Percentiles rank a stretch among this genome's conserved stretches.
Evolutionary conservation across 2,888 invertebrate genomes (phyloP).

Genomic region (Noctua janthina): DNA sequence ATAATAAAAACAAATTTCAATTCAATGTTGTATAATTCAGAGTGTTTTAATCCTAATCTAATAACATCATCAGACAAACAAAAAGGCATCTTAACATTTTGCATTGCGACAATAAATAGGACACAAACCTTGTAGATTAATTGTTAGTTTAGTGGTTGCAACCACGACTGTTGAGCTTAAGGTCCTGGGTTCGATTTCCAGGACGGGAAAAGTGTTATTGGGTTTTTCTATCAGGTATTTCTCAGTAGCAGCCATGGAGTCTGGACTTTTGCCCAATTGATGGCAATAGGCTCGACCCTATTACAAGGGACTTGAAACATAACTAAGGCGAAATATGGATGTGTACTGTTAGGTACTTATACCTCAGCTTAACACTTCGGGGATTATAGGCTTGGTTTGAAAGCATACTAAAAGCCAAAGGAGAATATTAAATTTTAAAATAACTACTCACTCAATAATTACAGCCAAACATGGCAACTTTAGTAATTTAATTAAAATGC

Average conservation of each 20-base stretch:
- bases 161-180: no score
- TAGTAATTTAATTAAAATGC: conserved; percentile 26
- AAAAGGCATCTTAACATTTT: no score
- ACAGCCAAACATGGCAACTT: conserved; percentile 13
- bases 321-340: background rate
- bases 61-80: no score
- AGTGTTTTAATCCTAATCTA: no score
- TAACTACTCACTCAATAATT: conserved; percentile 1
- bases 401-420: background rate
- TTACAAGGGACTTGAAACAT: background rate
- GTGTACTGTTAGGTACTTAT: background rate
- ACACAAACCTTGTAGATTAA: no score
- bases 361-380: background rate
- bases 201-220: no score
- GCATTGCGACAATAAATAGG: no score
- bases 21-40: no score
- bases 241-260: background rate
- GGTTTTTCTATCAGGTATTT: background rate
- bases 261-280: background rate
- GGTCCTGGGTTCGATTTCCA: no score
- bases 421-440: background rate
- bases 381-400: background rate
- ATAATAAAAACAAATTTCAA: no score
- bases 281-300: background rate
- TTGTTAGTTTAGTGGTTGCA: no score